Percentiles rank a stretch among this genome's conserved stretches.
phyloP scores from a whole-genome alignment of 2,888 invertebrate genomes.

The Machimus atricapillus region DNA sequence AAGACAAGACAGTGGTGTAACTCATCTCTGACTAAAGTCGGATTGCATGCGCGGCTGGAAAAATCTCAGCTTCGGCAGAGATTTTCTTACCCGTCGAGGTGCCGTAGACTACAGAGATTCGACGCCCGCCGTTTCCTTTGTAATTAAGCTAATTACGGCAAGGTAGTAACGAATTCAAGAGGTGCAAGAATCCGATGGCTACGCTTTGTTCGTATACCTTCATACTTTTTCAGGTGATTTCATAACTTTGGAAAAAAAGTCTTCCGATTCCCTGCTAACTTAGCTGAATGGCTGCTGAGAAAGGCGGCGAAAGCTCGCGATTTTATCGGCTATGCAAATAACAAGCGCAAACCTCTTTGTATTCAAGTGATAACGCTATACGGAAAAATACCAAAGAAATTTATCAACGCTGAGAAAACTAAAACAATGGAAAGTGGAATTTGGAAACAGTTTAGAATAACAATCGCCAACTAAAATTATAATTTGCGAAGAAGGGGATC shows the following conservation, averaged over 20 bases:
- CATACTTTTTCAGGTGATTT: neutral
- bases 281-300: neutral
- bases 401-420: conserved; percentile 14
- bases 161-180: neutral
- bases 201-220: conserved; percentile 2
- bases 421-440: conserved; percentile 23
- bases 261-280: neutral
- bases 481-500: neutral
- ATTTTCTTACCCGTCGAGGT: neutral
- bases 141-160: conserved; percentile 28
- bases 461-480: neutral
- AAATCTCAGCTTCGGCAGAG: neutral
- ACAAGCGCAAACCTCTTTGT: neutral
- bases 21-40: neutral
- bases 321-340: conserved; percentile 24
- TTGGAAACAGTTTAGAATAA: conserved; percentile 33
- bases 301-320: conserved; percentile 24
- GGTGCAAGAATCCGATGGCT: conserved; percentile 8
- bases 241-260: conserved; percentile 12
- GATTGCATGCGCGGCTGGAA: conserved; percentile 3
- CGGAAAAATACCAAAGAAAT: conserved; percentile 10
- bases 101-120: neutral
- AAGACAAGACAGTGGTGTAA: conserved; percentile 9
- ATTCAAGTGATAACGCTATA: neutral
- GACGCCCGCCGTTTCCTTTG: neutral